Conservation (phyloP, 2,113 vertebrate genomes). For the Tragulus kanchil region DNA sequence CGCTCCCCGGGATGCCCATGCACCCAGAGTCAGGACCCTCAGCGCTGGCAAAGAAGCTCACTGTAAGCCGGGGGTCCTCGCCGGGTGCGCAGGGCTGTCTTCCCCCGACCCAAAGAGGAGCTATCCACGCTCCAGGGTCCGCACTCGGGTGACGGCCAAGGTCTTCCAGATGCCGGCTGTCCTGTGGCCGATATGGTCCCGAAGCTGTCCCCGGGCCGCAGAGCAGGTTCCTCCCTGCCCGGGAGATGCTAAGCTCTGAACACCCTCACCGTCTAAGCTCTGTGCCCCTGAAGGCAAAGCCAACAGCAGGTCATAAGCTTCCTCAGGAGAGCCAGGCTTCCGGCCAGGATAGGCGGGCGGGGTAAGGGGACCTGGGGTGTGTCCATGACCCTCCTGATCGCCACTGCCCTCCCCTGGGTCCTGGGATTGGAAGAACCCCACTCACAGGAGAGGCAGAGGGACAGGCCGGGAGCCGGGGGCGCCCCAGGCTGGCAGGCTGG, state of each 20-base stretch:
- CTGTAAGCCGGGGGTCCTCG: rapidly evolving
- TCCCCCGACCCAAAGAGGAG: background rate
- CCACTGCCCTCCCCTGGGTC: background rate
- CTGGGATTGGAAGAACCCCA: too few relatives aligned
- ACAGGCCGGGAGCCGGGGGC: rapidly evolving
- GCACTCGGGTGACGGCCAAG: background rate
- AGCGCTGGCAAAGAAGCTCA: background rate
- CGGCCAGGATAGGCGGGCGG: background rate
- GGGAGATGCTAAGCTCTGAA: too few relatives aligned
- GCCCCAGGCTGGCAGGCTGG: background rate
- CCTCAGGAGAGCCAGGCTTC: background rate
- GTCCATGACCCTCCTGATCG: rapidly evolving
- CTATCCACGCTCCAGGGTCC: too few relatives aligned
- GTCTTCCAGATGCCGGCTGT: background rate
- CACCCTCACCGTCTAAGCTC: rapidly evolving
- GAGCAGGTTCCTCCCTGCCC: background rate
- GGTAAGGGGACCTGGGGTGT: background rate
- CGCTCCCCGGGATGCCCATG: background rate
- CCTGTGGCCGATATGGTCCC: background rate
- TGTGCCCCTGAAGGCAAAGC: rapidly evolving
- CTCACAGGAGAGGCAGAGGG: rapidly evolving
- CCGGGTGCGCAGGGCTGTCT: background rate
- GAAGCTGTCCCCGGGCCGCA: background rate
- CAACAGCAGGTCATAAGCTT: rapidly evolving
- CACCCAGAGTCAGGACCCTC: background rate